A percentile compares a stretch with the other conserved stretches of the same genome.
phyloP scores from a whole-genome alignment of 2,797 vertebrate species.

The Rhynchotus rufescens region DNA sequence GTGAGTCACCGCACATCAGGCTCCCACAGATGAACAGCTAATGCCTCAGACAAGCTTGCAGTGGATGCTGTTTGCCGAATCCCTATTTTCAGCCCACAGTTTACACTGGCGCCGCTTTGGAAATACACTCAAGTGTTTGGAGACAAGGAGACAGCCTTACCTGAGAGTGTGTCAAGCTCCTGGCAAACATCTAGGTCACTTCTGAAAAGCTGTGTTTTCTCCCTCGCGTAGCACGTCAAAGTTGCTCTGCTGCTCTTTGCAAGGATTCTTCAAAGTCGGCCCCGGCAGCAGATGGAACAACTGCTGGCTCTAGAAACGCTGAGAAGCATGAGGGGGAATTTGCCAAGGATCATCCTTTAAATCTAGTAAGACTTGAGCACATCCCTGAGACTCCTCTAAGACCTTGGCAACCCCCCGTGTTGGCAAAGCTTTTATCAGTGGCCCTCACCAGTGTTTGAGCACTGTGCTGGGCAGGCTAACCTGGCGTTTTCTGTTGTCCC shows the following conservation, averaged over 20 bases:
- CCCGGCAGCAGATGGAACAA: slow-evolving; percentile 70
- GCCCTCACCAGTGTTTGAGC: slow-evolving; percentile 60
- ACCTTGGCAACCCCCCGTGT: slow-evolving; percentile 61
- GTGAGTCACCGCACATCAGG: not conserved
- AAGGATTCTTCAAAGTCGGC: slow-evolving; percentile 75
- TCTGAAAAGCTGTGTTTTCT: slow-evolving; percentile 40
- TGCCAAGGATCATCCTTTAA: slow-evolving; percentile 76
- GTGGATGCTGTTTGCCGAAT: slow-evolving; percentile 36
- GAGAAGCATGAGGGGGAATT: slow-evolving; percentile 62
- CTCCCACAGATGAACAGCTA: slow-evolving; percentile 4
- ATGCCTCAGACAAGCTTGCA: slow-evolving; percentile 31
- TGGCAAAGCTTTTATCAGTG: slow-evolving; percentile 71
- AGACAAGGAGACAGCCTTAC: slow-evolving; percentile 58
- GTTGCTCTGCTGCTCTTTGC: slow-evolving; percentile 61
- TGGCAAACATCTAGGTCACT: slow-evolving; percentile 69
- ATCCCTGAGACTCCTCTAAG: slow-evolving; percentile 69
- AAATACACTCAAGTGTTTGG: slow-evolving; percentile 42
- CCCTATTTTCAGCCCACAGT: slow-evolving; percentile 37
- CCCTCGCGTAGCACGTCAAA: slow-evolving; percentile 34
- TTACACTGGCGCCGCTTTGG: slow-evolving; percentile 45
- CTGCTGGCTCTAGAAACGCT: slow-evolving; percentile 67
- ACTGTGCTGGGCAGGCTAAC: slow-evolving; percentile 4
- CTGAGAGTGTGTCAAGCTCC: slow-evolving; percentile 54
- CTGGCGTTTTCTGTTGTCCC: slow-evolving; percentile 8
- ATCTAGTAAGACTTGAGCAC: slow-evolving; percentile 70